A percentile compares a stretch with the other conserved stretches of the same genome.
These are phyloP conservation scores for Melinaea marsaeus DNA, from an alignment of 2,888 invertebrate species.

Conservation along the genomic window DNA sequence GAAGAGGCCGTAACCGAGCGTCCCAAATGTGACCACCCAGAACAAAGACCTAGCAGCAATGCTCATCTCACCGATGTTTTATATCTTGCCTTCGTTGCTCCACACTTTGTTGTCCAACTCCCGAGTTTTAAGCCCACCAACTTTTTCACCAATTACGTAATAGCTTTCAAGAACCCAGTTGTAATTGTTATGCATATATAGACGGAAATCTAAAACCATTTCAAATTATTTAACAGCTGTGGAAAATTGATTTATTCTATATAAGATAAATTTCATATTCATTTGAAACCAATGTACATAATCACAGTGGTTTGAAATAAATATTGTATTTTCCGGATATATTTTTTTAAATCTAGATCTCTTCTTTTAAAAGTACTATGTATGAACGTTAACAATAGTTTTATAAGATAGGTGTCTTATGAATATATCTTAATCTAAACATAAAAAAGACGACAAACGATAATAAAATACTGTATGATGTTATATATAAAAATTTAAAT, in stretches of 20 bases:
- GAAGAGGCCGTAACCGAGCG: conserved; percentile 79
- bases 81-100: conserved; percentile 74
- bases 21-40: conserved; percentile 79
- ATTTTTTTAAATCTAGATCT: too few relatives aligned
- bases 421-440: too few relatives aligned
- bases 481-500: background rate
- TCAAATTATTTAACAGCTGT: background rate
- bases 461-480: background rate
- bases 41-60: conserved; percentile 71
- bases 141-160: conserved; percentile 82
- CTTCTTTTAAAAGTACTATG: too few relatives aligned
- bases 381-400: too few relatives aligned
- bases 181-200: conserved; percentile 81
- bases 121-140: conserved; percentile 74
- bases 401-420: too few relatives aligned
- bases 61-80: conserved; percentile 66
- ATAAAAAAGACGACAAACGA: background rate
- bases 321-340: too few relatives aligned
- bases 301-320: too few relatives aligned
- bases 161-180: conserved; percentile 82
- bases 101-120: conserved; percentile 77
- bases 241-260: background rate
- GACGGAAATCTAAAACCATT: conserved; percentile 81
- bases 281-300: too few relatives aligned
- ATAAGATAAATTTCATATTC: background rate